phyloP scores from a whole-genome alignment of 2,888 invertebrate genomes.

The Mechanitis mazaeus region DNA sequence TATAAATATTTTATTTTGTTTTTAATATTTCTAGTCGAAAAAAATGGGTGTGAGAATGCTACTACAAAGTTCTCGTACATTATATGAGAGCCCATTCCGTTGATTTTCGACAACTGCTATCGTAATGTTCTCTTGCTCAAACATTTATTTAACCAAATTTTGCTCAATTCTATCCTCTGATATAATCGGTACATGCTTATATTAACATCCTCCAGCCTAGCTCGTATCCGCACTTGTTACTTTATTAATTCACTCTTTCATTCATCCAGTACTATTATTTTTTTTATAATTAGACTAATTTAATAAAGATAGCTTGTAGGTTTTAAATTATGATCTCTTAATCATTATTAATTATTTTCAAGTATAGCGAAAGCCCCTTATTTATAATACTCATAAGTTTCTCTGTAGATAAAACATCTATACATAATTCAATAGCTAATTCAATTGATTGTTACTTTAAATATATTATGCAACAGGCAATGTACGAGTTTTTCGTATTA shows the following conservation, averaged over 20 bases:
- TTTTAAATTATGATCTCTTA: constrained; percentile 76
- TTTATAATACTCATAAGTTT: constrained; percentile 77
- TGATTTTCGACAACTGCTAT: constrained; percentile 62
- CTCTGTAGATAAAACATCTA: constrained; percentile 54
- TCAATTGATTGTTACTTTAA: neutral
- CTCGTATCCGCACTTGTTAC: constrained; percentile 43
- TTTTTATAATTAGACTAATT: constrained; percentile 69
- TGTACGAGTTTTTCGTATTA: constrained; percentile 25
- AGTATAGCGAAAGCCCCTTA: constrained; percentile 62
- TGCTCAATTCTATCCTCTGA: constrained; percentile 52
- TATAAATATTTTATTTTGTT: constrained; percentile 47
- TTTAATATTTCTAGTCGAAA: constrained; percentile 74
- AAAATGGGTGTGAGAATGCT: constrained; percentile 56
- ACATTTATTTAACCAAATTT: constrained; percentile 67
- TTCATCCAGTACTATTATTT: constrained; percentile 64
- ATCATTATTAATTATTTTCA: constrained; percentile 76
- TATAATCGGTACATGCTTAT: constrained; percentile 18
- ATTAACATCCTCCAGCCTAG: constrained; percentile 19
- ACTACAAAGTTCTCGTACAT: constrained; percentile 49
- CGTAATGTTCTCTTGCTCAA: constrained; percentile 70
- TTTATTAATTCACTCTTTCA: constrained; percentile 40
- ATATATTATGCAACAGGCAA: neutral
- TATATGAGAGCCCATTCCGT: constrained; percentile 37
- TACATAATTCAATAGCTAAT: constrained; percentile 11
- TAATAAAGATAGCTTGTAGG: constrained; percentile 68